Evolutionary conservation across 2,888 invertebrate genomes (phyloP), one percentile per base, ranked within the genome.

Genomic region (Oeneis ivallda): DNA sequence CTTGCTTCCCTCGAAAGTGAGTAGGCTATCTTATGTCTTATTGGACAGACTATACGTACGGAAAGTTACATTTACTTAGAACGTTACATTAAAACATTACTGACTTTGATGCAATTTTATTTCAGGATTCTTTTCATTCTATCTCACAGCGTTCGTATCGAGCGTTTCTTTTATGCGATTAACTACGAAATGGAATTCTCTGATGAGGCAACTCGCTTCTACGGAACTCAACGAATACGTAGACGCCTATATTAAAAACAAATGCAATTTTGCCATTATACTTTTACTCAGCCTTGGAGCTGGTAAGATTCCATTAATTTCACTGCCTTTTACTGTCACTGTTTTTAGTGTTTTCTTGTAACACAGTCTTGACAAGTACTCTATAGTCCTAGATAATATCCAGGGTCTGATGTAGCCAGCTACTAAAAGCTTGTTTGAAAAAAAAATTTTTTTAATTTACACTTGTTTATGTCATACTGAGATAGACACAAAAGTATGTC

Each of bases 141-240:
- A 74, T 32, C 15, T 65, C 0, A 69, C 78, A 1, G 75, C 74
- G 54, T 75, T 70, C 50, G 10, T 74, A 0, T 78, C 79, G 0
- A 80, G 78, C 0, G 66, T 82, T 5, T 43, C 77, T 0, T 84
- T 82, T 43, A 61, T 85, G 0, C 71, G 79, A 0, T 66, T 83
- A 4, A 79, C 82, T 9, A 67, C 62, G 2, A 84, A 78, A 72
- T 87, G 87, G 86, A 77, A 79, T 7, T 32, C 37, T 2, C 67
- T 87, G 2, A 71, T 81, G 63, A 76, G 72, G 13, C 72, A 80
- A 32, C 71, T 87, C 5, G 64, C 69, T 0, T 69, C 74, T 9
- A 76, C 78, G 3, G 66, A 67, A 1, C 69, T 85, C 5, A 73
- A 83, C 32, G 77, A 80, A 26, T 82, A 84, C 49, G 59, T 79